Conservation (phyloP, 2,888 invertebrate genomes). For the Apotomis turbidana region DNA sequence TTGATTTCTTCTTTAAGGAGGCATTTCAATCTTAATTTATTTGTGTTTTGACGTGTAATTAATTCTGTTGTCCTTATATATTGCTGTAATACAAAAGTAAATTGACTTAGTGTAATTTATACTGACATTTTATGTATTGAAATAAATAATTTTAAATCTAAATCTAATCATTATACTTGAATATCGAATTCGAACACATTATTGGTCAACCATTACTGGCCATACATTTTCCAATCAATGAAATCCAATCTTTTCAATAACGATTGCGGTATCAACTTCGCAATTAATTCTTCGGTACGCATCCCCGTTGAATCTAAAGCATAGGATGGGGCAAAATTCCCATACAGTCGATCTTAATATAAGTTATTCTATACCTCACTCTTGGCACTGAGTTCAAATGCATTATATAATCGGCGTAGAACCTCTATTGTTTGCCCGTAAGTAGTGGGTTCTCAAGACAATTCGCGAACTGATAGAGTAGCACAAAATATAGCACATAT, state of each 20-base stretch:
- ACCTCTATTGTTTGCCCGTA: slow-evolving; percentile 23
- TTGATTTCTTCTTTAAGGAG: too few relatives aligned
- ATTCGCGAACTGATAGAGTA: too few relatives aligned
- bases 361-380: slow-evolving; percentile 26
- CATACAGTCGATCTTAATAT: slow-evolving; percentile 44
- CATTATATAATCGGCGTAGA: slow-evolving; percentile 23
- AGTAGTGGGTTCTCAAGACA: background rate
- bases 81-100: too few relatives aligned
- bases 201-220: background rate
- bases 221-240: background rate
- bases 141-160: too few relatives aligned
- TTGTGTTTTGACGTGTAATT: too few relatives aligned
- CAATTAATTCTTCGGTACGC: background rate
- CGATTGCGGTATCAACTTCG: background rate
- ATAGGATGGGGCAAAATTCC: slow-evolving; percentile 49
- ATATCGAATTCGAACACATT: background rate
- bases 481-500: too few relatives aligned
- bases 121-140: too few relatives aligned
- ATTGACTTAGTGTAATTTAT: too few relatives aligned
- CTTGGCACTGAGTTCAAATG: slow-evolving; percentile 38
- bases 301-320: slow-evolving; percentile 25
- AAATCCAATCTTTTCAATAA: background rate
- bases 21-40: too few relatives aligned
- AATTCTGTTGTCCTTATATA: too few relatives aligned
- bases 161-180: background rate